Evolutionary conservation across 2,888 invertebrate genomes (phyloP), one percentile per base, ranked within the genome.

Genomic region (Drosophila vallismaia): DNA sequence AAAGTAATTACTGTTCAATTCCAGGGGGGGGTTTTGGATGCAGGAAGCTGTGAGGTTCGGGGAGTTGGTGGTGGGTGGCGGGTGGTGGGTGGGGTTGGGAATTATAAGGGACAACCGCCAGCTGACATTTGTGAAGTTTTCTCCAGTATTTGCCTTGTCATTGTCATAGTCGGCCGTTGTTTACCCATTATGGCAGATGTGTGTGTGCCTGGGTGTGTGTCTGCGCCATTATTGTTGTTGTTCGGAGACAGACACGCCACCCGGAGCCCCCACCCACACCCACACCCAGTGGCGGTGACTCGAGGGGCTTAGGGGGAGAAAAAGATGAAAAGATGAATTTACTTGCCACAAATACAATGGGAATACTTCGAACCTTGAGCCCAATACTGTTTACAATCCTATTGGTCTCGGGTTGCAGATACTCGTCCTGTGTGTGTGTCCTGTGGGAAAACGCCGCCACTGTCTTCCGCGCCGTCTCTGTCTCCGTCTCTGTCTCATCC

Each of bases 1-100:
- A 69, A 72, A 80, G 72, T 80, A 80, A 81, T 80, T 81, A 81
- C 81, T 74, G 84, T 83, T 81, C 76, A 78, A 78, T 77, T 51
- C 69, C 72, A 55, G 51, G 55, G 76, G 76, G 49, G 69, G 31
- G 12, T 51, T 19, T 19, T 1, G 54, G 12, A 9, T 31, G 31
- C 4, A 29, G 31, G 31, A 29, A 10, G 2, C 3, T 4, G n/a
- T 1, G 19, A 9, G 0, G 28, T 1, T 3, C n/a, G n/a, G n/a
- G n/a, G n/a, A n/a, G n/a, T n/a, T n/a, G n/a, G n/a, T n/a, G n/a
- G 8, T 9, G 14, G 24, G 26, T n/a, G 36, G 36, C n/a, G 36
- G 36, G 24, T 7, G 10, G 33, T 42, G 46, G 12, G 24, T 19
- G 8, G 36, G 54, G 8, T 24, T 33, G 36, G 29, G 58, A 62